phyloP scores from a whole-genome alignment of 2,113 vertebrate species.

The Scolopax mira region DNA sequence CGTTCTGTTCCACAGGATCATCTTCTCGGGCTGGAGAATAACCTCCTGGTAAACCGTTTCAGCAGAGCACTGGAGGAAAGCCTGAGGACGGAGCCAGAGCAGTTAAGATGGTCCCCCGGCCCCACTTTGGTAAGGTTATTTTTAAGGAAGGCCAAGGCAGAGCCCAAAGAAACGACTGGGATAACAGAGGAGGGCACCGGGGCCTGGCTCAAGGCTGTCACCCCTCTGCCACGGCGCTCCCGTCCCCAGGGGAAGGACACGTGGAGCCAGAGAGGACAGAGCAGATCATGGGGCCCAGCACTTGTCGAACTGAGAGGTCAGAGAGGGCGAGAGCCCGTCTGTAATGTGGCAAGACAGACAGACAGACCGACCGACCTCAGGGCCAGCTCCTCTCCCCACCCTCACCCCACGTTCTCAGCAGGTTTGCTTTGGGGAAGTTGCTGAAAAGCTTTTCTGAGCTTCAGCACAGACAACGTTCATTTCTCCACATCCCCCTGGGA shows the following conservation, averaged over 20 bases:
- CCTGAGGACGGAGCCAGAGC: constrained; percentile 69
- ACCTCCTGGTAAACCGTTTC: constrained; percentile 95
- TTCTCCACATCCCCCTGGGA: background rate
- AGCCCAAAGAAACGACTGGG: background rate
- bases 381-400: background rate
- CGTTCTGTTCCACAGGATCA: constrained; percentile 94
- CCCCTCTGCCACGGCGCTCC: background rate
- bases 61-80: constrained; percentile 89
- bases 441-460: background rate
- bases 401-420: background rate
- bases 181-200: background rate
- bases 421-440: rapidly evolving
- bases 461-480: background rate
- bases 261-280: background rate
- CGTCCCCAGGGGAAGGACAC: background rate
- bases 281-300: background rate
- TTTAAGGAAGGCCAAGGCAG: background rate
- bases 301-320: background rate
- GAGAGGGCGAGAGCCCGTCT: background rate
- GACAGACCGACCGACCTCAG: background rate
- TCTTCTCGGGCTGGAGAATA: constrained; percentile 94
- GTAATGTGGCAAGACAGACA: background rate
- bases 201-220: background rate
- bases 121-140: background rate
- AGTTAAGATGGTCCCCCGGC: background rate